Base-by-base conservation (phyloP, 2,888 invertebrate species). In the Papilio elwesi region DNA sequence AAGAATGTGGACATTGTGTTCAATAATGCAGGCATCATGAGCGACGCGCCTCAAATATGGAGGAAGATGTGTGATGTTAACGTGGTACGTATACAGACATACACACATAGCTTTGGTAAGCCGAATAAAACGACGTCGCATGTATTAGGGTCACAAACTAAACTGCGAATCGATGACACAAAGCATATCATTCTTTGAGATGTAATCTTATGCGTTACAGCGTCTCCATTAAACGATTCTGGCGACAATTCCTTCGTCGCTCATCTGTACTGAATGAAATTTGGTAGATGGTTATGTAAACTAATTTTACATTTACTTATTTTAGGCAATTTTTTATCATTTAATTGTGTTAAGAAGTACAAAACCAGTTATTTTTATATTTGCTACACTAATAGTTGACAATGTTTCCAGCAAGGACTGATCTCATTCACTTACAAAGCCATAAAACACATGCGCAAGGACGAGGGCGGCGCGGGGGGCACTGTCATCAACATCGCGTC, bases 351-450 rank as follows among this genome's bases (percentile, higher is more conserved):
- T 26, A 26, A 26, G 26, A 26, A 26, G 26, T 11, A 12, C 5
- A 9, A 11, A 49, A 9, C 49, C 49, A 12, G 10, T 49, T 12
- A 12, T 36, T 36, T 5, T 26, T 8, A 36, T 53, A 9, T 16
- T 53, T 15, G 15, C 10, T 53, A 15, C 15, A 8, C 16, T 12
- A 16, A 16, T 11, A 3, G 4, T 51, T 13, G 51, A 15, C 8
- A n/a, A 57, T 13, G 48, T 66, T 83, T 83, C 48, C 75, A 92
- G 94, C 79, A 87, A 79, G 94, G 93, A 26, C 78, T 93, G 13
- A 90, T 91, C 5, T 90, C 93, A 11, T 88, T 93, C 36, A 92
- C 86, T 1, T 76, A 91, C 74, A 87, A 84, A 66, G 92, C 87
- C 0, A 79, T 90, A 76, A 85, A 87, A 16, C 85, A 86, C n/a